A percentile compares a stretch with the other conserved stretches of the same genome.
These are phyloP conservation scores for Lota lota DNA, from an alignment of 2,113 vertebrate species.

Conservation along the genomic window DNA sequence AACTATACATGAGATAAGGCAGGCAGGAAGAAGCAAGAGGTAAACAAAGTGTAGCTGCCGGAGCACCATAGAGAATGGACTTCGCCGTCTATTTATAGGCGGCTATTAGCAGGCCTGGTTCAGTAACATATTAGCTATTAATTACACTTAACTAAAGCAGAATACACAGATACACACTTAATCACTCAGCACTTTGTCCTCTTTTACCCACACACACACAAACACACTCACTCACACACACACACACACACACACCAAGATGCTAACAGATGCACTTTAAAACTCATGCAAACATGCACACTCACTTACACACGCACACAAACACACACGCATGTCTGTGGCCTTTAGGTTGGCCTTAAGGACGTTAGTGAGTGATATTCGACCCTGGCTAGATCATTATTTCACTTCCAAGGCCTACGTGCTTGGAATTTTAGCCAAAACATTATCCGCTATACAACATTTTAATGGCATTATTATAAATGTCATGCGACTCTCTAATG, in stretches of 20 bases:
- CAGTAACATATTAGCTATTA: constrained; percentile 58
- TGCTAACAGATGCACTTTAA: background rate
- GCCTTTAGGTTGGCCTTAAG: too few species aligned
- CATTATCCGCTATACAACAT: constrained; percentile 58
- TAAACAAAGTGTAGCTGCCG: constrained; percentile 43
- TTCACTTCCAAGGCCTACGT: constrained; percentile 47
- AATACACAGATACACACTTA: constrained; percentile 29
- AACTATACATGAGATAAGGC: constrained; percentile 32
- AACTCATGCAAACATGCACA: background rate
- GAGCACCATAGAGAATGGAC: constrained; percentile 42
- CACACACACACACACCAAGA: background rate
- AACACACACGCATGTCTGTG: background rate
- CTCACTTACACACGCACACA: constrained; percentile 1
- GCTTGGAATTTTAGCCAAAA: constrained; percentile 48
- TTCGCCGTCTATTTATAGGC: too few species aligned
- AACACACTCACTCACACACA: background rate
- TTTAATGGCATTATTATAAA: constrained; percentile 61
- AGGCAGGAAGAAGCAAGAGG: constrained; percentile 28
- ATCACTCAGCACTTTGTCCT: background rate
- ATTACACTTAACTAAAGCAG: constrained; percentile 58
- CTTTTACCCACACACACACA: constrained; percentile 2
- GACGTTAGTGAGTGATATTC: too few species aligned
- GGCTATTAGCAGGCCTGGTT: constrained; percentile 33
- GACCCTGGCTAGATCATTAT: constrained; percentile 54
- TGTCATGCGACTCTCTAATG: constrained; percentile 47